Base-by-base conservation (phyloP, 1,140 invertebrate species). In the Globodera rostochiensis region DNA sequence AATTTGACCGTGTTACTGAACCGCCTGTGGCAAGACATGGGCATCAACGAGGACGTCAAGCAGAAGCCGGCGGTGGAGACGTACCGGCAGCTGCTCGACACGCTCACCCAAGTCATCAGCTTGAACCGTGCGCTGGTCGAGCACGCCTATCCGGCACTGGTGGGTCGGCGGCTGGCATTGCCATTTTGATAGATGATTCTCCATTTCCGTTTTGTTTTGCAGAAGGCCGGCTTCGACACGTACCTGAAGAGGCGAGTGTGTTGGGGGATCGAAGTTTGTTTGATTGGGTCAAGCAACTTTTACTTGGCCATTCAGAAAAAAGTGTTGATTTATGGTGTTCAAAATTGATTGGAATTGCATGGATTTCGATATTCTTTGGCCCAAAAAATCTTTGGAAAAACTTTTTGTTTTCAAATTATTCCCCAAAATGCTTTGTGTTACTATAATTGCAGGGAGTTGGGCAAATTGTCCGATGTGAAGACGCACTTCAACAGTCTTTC, bases 121-220 rank as follows among this genome's bases (percentile, higher is more conserved):
- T 76, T 89, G 5, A 85, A 88, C 66, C 84, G 86, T 73, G 79
- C 73, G 4, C 79, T 88, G 53, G 81, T 89, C n/a, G 89, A 89
- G 47, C 71, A 85, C 25, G 80, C 88, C 6, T 86, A 80, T 73
- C 82, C 85, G 19, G 66, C 84, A 3, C 70, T 90, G 25, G 49
- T 70, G 50, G 75, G 66, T 13, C 80, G 82, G 64, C 71, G 89
- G 15, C 71, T 79, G 13, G 60, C 21, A 57, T 88, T 88, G 74
- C 73, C 82, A 84, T 0, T 25, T 6, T 36, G 64, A 25, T 7
- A 36, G 46, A 73, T 76, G 25, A 19, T 77, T 36, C 36, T 3
- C 36, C 36, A 36, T 1, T 36, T 36, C 36, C 36, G n/a, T 86
- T 66, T 47, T 19, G n/a, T 86, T 66, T 47, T 19, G 66, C 53